A percentile compares a stretch with the other conserved stretches of the same genome.
These are phyloP conservation scores for Dromiciops gliroides DNA, from an alignment of 2,113 vertebrate species.

Conservation along the genomic window DNA sequence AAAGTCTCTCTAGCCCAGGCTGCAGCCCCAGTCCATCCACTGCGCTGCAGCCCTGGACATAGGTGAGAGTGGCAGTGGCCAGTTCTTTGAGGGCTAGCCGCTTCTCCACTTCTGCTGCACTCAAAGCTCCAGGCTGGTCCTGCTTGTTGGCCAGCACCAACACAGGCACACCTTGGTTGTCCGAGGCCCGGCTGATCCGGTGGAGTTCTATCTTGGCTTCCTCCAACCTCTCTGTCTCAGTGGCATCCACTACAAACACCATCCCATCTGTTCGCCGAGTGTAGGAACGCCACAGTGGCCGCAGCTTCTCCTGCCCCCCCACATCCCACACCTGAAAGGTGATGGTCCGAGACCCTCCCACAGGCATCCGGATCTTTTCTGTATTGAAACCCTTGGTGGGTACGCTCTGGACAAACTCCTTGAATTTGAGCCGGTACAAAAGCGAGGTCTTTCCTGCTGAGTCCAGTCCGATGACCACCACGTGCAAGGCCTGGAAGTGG, in stretches of 20 bases:
- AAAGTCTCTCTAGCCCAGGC: constrained; percentile 89
- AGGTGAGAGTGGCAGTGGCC: constrained; percentile 85
- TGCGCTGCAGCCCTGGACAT: constrained; percentile 93
- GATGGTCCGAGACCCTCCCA: constrained; percentile 86
- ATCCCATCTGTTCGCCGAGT: constrained; percentile 91
- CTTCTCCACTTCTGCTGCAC: constrained; percentile 89
- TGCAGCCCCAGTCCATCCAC: constrained; percentile 91
- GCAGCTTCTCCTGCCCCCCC: constrained; percentile 93
- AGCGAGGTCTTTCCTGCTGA: constrained; percentile 92
- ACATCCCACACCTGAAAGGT: constrained; percentile 95
- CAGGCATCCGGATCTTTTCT: constrained; percentile 90
- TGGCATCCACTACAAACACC: constrained; percentile 93
- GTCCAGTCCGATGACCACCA: constrained; percentile 92
- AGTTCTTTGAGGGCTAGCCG: constrained; percentile 88
- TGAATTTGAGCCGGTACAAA: constrained; percentile 92
- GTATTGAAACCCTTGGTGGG: constrained; percentile 95
- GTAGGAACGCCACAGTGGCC: constrained; percentile 94
- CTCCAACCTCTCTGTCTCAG: constrained; percentile 90
- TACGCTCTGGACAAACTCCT: constrained; percentile 93
- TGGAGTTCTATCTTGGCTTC: constrained; percentile 94
- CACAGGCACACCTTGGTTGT: constrained; percentile 93
- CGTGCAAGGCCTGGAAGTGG: constrained; percentile 89
- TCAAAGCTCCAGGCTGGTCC: constrained; percentile 86
- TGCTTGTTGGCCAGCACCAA: constrained; percentile 94
- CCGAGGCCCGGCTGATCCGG: constrained; percentile 89